Conservation (phyloP, 2,888 invertebrate species). For the Neoitamus cyanurus region DNA sequence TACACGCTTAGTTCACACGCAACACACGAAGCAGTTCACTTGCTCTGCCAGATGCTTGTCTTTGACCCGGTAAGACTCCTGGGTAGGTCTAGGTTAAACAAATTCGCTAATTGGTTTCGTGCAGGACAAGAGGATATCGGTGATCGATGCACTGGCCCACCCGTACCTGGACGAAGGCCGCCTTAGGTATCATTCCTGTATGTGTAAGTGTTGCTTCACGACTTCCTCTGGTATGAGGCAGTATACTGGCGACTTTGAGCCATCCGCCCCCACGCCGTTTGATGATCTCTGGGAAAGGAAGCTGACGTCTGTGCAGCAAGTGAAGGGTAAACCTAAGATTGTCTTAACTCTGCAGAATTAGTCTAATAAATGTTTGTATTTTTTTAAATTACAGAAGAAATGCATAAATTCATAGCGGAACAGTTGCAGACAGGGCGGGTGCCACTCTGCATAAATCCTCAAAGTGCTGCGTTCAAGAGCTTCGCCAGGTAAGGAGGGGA, state of each 20-base stretch:
- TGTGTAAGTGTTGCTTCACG: conserved; percentile 98
- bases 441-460: conserved; percentile 99
- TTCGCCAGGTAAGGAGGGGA: conserved; percentile 94
- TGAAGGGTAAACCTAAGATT: conserved; percentile 80
- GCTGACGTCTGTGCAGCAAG: conserved; percentile 90
- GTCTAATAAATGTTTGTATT: conserved; percentile 46
- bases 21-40: conserved; percentile 97
- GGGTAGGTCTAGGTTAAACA: neutral
- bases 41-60: conserved; percentile 96
- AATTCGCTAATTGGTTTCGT: conserved; percentile 53
- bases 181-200: conserved; percentile 98
- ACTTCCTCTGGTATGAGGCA: conserved; percentile 82
- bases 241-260: conserved; percentile 94
- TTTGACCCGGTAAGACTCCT: conserved; percentile 90
- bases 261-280: conserved; percentile 89
- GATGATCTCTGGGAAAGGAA: conserved; percentile 98
- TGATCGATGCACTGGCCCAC: conserved; percentile 94
- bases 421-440: conserved; percentile 95
- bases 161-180: conserved; percentile 98
- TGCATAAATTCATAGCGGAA: conserved; percentile 98
- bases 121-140: conserved; percentile 92
- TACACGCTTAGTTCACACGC: conserved; percentile 94
- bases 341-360: neutral
- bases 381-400: conserved; percentile 83
- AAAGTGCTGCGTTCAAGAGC: conserved; percentile 99